These are phyloP conservation scores for Tribolium madens DNA, from an alignment of 1,140 invertebrate species.

Conservation along the genomic window DNA sequence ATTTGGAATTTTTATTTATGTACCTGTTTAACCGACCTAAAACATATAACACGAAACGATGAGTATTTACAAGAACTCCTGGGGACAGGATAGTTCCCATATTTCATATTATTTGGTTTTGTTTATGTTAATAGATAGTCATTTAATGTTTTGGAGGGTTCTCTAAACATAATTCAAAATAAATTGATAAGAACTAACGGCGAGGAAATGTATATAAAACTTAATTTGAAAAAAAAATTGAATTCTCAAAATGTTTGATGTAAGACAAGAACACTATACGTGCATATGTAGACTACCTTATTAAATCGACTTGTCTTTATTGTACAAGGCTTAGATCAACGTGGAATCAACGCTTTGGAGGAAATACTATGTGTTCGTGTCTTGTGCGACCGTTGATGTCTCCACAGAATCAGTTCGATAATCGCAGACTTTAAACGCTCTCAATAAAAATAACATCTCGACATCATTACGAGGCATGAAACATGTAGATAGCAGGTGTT, in stretches of 20 bases:
- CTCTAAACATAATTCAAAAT: no score
- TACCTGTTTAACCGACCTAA: not conserved
- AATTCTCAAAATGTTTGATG: no score
- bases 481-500: constrained; percentile 8
- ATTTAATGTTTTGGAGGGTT: no score
- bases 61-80: not conserved
- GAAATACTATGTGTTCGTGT: not conserved
- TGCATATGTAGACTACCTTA: no score
- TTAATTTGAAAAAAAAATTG: no score
- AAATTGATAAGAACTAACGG: no score
- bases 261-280: no score
- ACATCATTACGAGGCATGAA: constrained; percentile 22
- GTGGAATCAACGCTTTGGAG: not conserved
- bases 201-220: no score
- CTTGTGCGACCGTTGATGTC: constrained; percentile 4
- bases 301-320: no score
- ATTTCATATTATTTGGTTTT: not conserved
- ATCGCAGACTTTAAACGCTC: not conserved
- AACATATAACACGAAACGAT: not conserved
- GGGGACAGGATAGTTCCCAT: not conserved
- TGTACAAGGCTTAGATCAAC: no score
- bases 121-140: no score
- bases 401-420: not conserved
- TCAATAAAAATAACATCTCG: constrained; percentile 20
- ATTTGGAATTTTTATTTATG: not conserved